Evolutionary conservation across 2,888 invertebrate genomes (phyloP), one percentile per base, ranked within the genome.

Genomic region (Philereme vetulata): DNA sequence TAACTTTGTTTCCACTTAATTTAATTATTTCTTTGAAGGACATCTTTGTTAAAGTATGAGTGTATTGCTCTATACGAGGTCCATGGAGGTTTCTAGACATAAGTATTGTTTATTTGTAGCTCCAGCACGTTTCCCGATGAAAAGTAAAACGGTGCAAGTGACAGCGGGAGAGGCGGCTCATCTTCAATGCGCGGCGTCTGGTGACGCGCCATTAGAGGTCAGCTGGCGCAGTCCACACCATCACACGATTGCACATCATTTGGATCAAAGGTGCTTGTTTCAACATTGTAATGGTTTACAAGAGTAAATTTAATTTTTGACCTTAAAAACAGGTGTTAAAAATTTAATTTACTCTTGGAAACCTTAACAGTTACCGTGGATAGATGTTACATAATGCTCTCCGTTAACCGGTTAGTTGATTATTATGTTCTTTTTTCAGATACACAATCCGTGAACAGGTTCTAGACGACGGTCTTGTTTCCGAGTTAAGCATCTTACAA

Each of bases 151-250:
- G 80, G 94, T 96, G 68, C 96, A 96, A 71, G 96, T 97, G 60
- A 96, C 96, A 35, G 96, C 96, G 54, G 96, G 96, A 1, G 96
- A 96, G 72, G 95, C 96, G 62, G 97, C 97, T 1, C 95, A 96
- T 76, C 93, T 98, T 54, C 97, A 97, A 75, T 97, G 97, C 84
- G 96, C 96, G 44, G 97, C 97, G 1, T 94, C 96, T 61, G 97
- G 97, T n/a, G 97, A 97, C 83, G 95, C 96, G 61, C 97, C 97
- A 0, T 93, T 97, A 72, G 96, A 96, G 82, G 96, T 97, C 68
- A 95, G 94, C 80, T 97, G 97, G 97, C 94, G 96, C 73, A 95
- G 95, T 60, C 96, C 96, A 11, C 96, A 96, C 77, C 94, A 95
- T 76, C 92, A 92, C 71, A 92, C 92, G 4, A 92, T 96, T 60